Base-by-base conservation (phyloP, 2,797 vertebrate species). In the Clamator glandarius region DNA sequence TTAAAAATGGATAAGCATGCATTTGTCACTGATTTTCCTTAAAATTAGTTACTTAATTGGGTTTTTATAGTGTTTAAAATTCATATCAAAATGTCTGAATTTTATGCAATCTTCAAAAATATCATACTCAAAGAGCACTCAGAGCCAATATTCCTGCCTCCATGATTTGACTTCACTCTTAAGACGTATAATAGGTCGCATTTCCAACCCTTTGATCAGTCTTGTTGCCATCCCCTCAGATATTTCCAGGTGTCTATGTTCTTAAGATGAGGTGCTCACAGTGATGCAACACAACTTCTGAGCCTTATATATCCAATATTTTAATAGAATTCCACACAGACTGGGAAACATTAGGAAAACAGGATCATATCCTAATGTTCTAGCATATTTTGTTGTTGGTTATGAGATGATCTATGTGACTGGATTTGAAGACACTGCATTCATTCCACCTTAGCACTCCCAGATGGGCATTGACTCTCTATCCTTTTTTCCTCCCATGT, bases 11-110 rank as follows among this genome's bases (percentile, higher is more conserved):
- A 39, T 73, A 79, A 84, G 42, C n/a, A 90, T 15, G 31, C 5
- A 21, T 70, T 74, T 87, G 14, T 80, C 52, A 69, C 18, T 3
- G 21, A 9, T 50, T 83, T 79, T 77, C 11, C 63, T 82, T 83
- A 74, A 91, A 81, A 90, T 55, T 1, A 24, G 15, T 69, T 19
- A 58, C 29, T 80, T 90, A 73, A 59, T 66, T 91, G 35, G 35
- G 24, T 33, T 94, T 89, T 88, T 67, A 62, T 78, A 28, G 15
- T 21, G 61, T 89, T 82, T 84, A 69, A 95, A 92, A 79, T 52
- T 42, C 31, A 67, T 52, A 48, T 69, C 18, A 66, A 72, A 88
- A 52, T 39, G 31, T 46, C 64, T 39, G 41, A 68, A 48, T 88
- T 84, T 50, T 73, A 52, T 57, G 31, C 20, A 59, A 19, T 55